These are phyloP conservation scores for Cyanoramphus novaezelandiae DNA, from an alignment of 2,113 vertebrate genomes.

Conservation along the genomic window DNA sequence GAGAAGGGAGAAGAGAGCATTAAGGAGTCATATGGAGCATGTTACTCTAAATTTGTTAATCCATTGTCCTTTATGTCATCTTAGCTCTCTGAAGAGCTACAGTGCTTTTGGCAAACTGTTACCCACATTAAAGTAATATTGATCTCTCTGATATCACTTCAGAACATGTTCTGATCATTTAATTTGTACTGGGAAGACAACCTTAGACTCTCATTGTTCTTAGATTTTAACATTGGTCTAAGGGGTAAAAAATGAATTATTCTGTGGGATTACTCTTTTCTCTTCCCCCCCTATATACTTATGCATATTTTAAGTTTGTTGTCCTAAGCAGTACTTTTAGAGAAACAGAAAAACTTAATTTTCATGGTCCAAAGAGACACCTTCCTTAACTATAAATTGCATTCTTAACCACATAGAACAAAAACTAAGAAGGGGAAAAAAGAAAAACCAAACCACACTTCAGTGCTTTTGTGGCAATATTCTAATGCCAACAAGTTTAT, in stretches of 20 bases:
- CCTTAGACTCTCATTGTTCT: background rate
- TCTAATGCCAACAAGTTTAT: background rate
- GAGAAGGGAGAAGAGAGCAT: background rate
- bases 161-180: background rate
- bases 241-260: background rate
- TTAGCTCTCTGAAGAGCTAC: background rate
- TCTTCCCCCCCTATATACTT: background rate
- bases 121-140: background rate
- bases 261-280: background rate
- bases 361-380: background rate
- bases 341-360: background rate
- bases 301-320: background rate
- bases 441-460: background rate
- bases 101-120: background rate
- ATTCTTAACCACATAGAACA: background rate
- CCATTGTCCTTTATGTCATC: background rate
- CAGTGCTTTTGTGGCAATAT: background rate
- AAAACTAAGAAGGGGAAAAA: background rate
- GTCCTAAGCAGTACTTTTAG: background rate
- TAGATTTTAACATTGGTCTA: background rate
- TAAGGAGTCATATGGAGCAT: background rate
- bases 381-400: background rate
- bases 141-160: background rate
- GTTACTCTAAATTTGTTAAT: background rate
- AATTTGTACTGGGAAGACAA: background rate